A percentile compares a stretch with the other conserved stretches of the same genome.
Evolutionary conservation across 2,888 invertebrate species (phyloP).

Genomic region (Phymatocera aterrima): DNA sequence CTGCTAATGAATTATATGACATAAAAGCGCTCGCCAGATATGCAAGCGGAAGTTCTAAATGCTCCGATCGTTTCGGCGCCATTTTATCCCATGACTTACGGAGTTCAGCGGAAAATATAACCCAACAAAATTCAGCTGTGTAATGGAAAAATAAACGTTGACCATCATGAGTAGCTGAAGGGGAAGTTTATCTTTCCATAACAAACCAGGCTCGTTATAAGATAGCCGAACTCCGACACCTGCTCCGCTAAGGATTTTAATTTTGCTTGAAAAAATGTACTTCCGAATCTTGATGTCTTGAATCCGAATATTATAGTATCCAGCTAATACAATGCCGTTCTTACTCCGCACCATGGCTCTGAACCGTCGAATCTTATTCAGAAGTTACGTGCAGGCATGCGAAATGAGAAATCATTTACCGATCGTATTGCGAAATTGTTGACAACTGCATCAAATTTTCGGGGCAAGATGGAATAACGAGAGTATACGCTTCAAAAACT

Average conservation of each 20-base stretch:
- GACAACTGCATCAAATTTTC: background rate
- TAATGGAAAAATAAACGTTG: background rate
- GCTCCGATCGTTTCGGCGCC: background rate
- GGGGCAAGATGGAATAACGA: background rate
- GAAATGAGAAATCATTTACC: background rate
- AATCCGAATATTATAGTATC: background rate
- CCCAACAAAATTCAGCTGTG: background rate
- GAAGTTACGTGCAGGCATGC: background rate
- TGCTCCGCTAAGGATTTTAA: background rate
- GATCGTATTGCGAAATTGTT: background rate
- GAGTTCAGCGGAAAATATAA: background rate
- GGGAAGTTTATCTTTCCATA: background rate
- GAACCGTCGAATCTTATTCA: background rate
- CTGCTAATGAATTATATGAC: background rate
- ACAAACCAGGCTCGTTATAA: background rate
- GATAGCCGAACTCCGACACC: background rate
- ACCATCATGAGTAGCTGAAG: background rate
- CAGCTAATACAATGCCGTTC: background rate
- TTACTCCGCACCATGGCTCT: background rate
- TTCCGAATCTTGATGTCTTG: background rate
- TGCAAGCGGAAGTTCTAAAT: background rate
- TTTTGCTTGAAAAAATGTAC: background rate
- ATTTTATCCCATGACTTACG: background rate
- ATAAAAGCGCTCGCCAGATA: background rate
- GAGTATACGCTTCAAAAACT: background rate